Evolutionary conservation across 1,140 invertebrate species (phyloP), one percentile per base, ranked within the genome.

Genomic region (Rhagoletis zephyria): DNA sequence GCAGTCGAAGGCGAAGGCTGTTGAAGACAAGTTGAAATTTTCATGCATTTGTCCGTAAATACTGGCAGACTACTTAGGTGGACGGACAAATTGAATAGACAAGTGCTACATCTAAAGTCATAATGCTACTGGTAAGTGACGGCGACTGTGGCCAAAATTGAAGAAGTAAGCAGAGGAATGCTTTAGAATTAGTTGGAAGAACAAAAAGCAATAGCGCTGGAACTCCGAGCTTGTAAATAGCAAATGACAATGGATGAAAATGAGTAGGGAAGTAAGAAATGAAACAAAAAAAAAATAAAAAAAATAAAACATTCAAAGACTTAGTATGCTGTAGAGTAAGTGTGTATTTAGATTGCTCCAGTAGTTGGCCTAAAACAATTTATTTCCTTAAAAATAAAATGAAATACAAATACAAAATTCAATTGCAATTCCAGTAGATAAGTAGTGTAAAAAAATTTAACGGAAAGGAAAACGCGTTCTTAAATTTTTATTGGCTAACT

Each of bases 1-100:
- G 61, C 0, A 19, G 63, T 16, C 16, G 7, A 67, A 67, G 64
- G 64, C 64, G 64, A 67, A 67, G 64, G 64, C 64, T 56, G 51
- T 56, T 56, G 51, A 30, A 30, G 51, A 56, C 51, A 56, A 56
- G 51, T 56, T 10, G 64, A 67, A 42, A 67, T 67, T 10, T 67
- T 67, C 64, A 67, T 67, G 64, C 64, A 67, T 40, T 67, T 67
- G 64, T 67, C 12, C 64, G 64, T 67, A 67, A 67, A 67, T 67
- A 67, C 40, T 67, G 9, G 7, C 10, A 67, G 64, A 67, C 64
- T 30, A 30, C 30, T 30, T 30, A 30, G 7, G 30, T 30, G 64
- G 19, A 67, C 64, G 64, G n/a, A 65, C 63, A 65, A 65, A 65
- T 42, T 67, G n/a, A 67, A 67, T 67, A 42, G 64, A 67, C 19